These are phyloP conservation scores for Centruroides sculpturatus DNA, from an alignment of 1,140 invertebrate genomes.

Conservation along the genomic window DNA sequence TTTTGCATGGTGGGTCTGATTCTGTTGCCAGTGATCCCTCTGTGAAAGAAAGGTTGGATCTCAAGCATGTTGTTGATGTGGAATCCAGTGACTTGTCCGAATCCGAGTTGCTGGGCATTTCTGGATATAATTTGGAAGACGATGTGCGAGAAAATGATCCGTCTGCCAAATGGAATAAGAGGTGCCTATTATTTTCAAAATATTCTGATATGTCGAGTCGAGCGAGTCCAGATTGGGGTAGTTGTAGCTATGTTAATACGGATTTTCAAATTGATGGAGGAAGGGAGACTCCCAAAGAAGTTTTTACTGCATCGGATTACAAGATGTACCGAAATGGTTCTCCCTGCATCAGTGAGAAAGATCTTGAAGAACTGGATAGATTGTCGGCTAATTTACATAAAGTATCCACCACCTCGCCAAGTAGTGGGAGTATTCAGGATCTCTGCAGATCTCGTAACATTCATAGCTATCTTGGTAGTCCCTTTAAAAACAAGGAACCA, in stretches of 20 bases:
- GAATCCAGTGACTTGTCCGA: constrained; percentile 7
- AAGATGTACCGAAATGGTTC: constrained; percentile 52
- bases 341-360: constrained; percentile 52
- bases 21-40: constrained; percentile 1
- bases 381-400: constrained; percentile 10
- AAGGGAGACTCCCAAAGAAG: constrained; percentile 34
- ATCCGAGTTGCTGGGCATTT: background rate
- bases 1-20: background rate
- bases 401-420: background rate
- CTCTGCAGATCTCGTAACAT: no score
- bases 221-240: constrained; percentile 13
- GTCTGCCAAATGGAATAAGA: background rate
- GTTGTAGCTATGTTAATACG: background rate
- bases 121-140: background rate
- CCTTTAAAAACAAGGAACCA: no score
- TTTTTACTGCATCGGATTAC: constrained; percentile 60
- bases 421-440: no score
- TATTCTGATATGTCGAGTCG: background rate
- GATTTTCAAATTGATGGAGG: constrained; percentile 18
- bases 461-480: no score
- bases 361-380: constrained; percentile 49
- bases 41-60: background rate
- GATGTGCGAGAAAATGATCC: background rate
- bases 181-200: background rate
- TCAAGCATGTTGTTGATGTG: constrained; percentile 1